Conservation (phyloP, 2,888 invertebrate genomes). For the Nomada ferruginata region DNA sequence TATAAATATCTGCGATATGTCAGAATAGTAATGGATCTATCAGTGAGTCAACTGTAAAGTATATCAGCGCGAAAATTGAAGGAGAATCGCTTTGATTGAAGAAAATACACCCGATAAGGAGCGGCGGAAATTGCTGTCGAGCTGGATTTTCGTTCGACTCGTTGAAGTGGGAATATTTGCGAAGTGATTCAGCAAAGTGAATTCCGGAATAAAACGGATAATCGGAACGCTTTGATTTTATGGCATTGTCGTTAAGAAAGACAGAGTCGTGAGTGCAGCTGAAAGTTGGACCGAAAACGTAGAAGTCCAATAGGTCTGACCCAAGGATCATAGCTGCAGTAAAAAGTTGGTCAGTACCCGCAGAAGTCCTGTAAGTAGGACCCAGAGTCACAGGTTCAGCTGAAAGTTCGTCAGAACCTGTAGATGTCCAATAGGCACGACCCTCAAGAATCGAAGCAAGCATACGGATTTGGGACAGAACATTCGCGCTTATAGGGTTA, state of each 20-base stretch:
- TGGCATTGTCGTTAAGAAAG: constrained; percentile 57
- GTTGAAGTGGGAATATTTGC: constrained; percentile 20
- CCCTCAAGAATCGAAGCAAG: constrained; percentile 33
- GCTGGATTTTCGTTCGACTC: constrained; percentile 7
- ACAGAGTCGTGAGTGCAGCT: constrained; percentile 2
- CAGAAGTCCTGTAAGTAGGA: too few relatives aligned
- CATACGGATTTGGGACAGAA: constrained; percentile 69
- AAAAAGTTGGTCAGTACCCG: too few relatives aligned
- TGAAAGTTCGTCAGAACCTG: too few relatives aligned
- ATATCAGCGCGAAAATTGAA: not conserved
- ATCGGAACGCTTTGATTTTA: constrained; percentile 59
- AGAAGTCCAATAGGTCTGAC: too few relatives aligned
- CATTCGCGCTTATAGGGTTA: constrained; percentile 68
- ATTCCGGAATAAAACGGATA: constrained; percentile 40
- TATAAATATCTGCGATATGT: not conserved
- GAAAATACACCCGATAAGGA: constrained; percentile 4
- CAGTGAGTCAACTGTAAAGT: too few relatives aligned
- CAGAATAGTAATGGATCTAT: not conserved
- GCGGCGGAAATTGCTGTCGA: not conserved
- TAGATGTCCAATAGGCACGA: constrained; percentile 44
- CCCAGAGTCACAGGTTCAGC: too few relatives aligned
- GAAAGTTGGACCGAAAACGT: too few relatives aligned
- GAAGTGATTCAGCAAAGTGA: constrained; percentile 43
- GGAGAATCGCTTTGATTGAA: not conserved
- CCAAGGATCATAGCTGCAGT: too few relatives aligned